Percentiles rank a stretch among this genome's conserved stretches.
These are phyloP conservation scores for Galleria mellonella DNA, from an alignment of 1,140 invertebrate genomes.

Conservation along the genomic window DNA sequence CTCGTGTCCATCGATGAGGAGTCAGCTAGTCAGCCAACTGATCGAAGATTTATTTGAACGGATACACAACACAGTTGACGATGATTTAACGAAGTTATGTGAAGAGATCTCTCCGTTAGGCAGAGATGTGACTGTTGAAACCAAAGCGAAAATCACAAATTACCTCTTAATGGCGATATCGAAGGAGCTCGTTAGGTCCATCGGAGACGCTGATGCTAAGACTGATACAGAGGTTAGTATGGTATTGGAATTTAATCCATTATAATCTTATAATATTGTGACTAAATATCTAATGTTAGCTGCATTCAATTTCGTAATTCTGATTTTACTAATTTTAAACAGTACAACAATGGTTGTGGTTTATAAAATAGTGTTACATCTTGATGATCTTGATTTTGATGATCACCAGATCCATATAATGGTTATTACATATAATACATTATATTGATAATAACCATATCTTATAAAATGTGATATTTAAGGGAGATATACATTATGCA, in stretches of 20 bases:
- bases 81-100: slow-evolving; percentile 51
- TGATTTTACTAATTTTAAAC: slow-evolving; percentile 29
- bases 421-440: too few relatives aligned
- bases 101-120: slow-evolving; percentile 45
- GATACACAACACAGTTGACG: slow-evolving; percentile 55
- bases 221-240: slow-evolving; percentile 68
- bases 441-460: too few relatives aligned
- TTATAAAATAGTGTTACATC: background rate
- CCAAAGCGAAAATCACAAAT: slow-evolving; percentile 67
- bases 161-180: slow-evolving; percentile 69
- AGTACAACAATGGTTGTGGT: slow-evolving; percentile 29
- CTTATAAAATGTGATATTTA: too few relatives aligned
- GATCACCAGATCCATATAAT: too few relatives aligned
- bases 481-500: too few relatives aligned
- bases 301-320: slow-evolving; percentile 28
- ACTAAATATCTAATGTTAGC: slow-evolving; percentile 43
- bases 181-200: slow-evolving; percentile 65
- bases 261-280: slow-evolving; percentile 23
- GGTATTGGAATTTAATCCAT: slow-evolving; percentile 10
- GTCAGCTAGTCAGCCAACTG: slow-evolving; percentile 58
- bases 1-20: slow-evolving; percentile 61
- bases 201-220: slow-evolving; percentile 66
- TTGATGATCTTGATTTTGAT: too few relatives aligned
- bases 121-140: slow-evolving; percentile 45
- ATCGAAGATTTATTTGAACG: slow-evolving; percentile 64